Base-by-base conservation (phyloP, 2,888 invertebrate genomes). In the Stomorhina lunata region DNA sequence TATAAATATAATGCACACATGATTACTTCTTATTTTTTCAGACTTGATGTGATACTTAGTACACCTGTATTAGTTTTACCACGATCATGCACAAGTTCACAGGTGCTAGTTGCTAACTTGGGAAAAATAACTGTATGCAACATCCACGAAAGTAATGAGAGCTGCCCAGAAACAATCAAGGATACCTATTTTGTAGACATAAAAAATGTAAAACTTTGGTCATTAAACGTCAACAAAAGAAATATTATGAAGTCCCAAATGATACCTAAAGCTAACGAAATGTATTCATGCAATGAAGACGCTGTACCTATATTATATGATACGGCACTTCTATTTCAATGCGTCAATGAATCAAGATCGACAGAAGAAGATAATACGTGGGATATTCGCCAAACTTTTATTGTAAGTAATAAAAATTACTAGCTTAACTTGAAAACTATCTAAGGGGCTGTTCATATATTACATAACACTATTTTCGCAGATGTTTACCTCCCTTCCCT, bases 51-150 rank as follows among this genome's bases (percentile, higher is more conserved):
- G 63, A 93, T 96, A 81, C 92, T 98, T 86, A 96, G 98, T 90
- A 97, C 97, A 65, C 99, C 99, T 0, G 97, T 98, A 50, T 93
- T 98, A 84, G 95, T 98, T 77, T 91, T 98, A 69, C 98, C 98
- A 0, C 93, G 96, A 83, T 93, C 94, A 9, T 93, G 95, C 32
- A 93, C 93, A 85, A 97, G 97, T 90, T 88, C 94, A 10, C 95
- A 97, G 89, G 97, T 98, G 68, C 93, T 98, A 86, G 96, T 98
- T 45, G 97, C 97, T 15, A 98, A 98, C 92, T 93, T 99, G 84
- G 98, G 98, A 43, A 95, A 96, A 89, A 98, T 98, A 90, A 94
- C 95, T 27, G 92, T 94, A 78, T 88, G 84, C 9, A 92, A 93
- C 86, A 91, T 86, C 25, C 91, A 91, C 80, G 86, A 89, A 69